Evolutionary conservation across 2,888 invertebrate species (phyloP), one percentile per base, ranked within the genome.

Genomic region (Platerodrilus igneus): DNA sequence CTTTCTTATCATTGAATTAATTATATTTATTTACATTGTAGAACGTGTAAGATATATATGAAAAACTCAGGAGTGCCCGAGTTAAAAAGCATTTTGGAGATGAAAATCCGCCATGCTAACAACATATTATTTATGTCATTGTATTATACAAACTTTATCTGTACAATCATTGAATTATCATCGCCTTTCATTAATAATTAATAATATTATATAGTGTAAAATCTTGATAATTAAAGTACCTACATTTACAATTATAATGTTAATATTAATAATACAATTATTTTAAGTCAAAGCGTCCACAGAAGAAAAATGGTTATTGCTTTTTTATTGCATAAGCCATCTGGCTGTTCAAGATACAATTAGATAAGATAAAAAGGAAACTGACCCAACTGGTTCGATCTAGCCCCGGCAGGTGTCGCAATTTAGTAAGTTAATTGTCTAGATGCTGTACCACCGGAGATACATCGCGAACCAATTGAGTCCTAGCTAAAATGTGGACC

Each of bases 1-100:
- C 83, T 83, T 81, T 82, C 83, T 83, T 82, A 80, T 81, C 81
- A 78, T 78, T 77, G 76, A 78, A 77, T 77, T 78, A 78, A 77
- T 77, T 77, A 77, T 77, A 77, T 79, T 76, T 80, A 79, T 79
- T 76, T 80, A 79, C 79, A 80, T 78, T 78, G 78, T 78, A 79
- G 68, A 69, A 68, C 67, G 68, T 77, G 77, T 77, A 76, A 77
- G 77, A 79, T 78, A 78, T 76, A 79, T 78, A 79, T 78, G 75
- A 77, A 74, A 71, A 73, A 74, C 75, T 73, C 75, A 71, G 71
- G 64, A 73, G 46, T 47, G 43, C 56, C 54, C 60, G 53, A 52
- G 57, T 58, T 73, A 69, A 41, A 43, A 48, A 47, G 47, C 48
- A 41, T 40, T n/a, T n/a, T 30, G 47, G 47, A 39, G 43, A 41